These are phyloP conservation scores for Rhopalosiphum padi DNA, from an alignment of 1,140 invertebrate genomes.

Conservation along the genomic window DNA sequence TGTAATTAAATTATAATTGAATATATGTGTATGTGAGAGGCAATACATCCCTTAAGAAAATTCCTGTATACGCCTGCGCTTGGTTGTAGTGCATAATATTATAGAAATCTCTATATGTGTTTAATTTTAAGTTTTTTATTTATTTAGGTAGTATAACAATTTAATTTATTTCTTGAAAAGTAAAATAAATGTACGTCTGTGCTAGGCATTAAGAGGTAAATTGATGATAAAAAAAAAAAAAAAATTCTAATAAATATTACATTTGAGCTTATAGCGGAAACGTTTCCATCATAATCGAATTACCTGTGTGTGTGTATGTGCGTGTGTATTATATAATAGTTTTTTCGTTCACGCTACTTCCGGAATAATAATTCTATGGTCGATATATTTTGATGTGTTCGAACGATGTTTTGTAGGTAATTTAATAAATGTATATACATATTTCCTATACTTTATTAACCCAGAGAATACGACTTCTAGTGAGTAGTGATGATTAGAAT, in stretches of 20 bases:
- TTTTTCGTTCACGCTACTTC: background rate
- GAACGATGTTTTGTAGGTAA: background rate
- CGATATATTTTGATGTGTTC: too few species aligned
- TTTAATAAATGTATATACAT: background rate
- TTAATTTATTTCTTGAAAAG: background rate
- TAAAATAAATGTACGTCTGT: background rate
- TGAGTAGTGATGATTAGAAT: background rate
- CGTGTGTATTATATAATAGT: background rate
- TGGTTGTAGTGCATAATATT: background rate
- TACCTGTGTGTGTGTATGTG: background rate
- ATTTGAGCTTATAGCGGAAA: background rate
- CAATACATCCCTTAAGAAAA: background rate
- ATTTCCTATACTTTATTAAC: background rate
- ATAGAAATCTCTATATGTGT: background rate
- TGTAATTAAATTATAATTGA: background rate
- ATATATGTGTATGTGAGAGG: background rate
- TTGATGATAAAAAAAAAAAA: background rate
- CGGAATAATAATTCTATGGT: background rate
- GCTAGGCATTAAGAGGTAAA: background rate
- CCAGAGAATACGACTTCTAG: background rate
- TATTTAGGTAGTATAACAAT: accelerated
- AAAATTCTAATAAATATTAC: background rate
- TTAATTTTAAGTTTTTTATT: background rate
- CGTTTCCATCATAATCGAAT: background rate
- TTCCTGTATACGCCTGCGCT: background rate